phyloP scores from a whole-genome alignment of 1,140 invertebrate species.

The Drosophila melanica region DNA sequence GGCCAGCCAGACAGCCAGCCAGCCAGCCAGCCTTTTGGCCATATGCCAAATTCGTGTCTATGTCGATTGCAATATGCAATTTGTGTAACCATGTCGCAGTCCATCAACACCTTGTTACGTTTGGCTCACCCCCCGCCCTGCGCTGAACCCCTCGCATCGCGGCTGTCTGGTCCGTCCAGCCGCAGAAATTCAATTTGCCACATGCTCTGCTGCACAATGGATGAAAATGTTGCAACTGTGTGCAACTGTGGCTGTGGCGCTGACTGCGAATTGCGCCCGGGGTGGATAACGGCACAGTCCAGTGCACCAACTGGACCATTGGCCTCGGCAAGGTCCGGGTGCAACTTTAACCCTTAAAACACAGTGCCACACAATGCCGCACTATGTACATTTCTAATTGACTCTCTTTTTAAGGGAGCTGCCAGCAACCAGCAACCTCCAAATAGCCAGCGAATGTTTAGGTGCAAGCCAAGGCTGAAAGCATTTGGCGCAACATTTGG shows the following conservation, averaged over 20 bases:
- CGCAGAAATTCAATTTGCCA: constrained; percentile 51
- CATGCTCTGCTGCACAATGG: constrained; percentile 46
- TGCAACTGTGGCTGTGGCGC: neutral
- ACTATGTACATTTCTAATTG: constrained; percentile 52
- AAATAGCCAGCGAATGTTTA: neutral
- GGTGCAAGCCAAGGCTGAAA: constrained; percentile 12
- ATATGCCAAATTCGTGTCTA: constrained; percentile 57
- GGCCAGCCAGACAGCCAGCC: neutral
- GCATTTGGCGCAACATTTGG: constrained; percentile 2
- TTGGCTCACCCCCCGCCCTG: neutral
- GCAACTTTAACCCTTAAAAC: neutral
- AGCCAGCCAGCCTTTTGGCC: constrained; percentile 40
- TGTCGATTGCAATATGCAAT: constrained; percentile 57
- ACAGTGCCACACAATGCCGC: constrained; percentile 8
- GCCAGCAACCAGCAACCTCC: neutral
- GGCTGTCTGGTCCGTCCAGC: constrained; percentile 14
- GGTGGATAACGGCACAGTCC: neutral
- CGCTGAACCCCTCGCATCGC: neutral
- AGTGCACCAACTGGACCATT: constrained; percentile 2
- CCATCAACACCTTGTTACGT: constrained; percentile 76
- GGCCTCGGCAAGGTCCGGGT: neutral
- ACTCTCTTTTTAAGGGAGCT: constrained; percentile 24
- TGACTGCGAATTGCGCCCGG: constrained; percentile 8
- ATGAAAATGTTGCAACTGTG: neutral
- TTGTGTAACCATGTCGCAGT: constrained; percentile 76